A percentile compares a stretch with the other conserved stretches of the same genome.
Evolutionary conservation across 2,113 vertebrate genomes (phyloP).

Genomic region (Dendrocopos noguchii): DNA sequence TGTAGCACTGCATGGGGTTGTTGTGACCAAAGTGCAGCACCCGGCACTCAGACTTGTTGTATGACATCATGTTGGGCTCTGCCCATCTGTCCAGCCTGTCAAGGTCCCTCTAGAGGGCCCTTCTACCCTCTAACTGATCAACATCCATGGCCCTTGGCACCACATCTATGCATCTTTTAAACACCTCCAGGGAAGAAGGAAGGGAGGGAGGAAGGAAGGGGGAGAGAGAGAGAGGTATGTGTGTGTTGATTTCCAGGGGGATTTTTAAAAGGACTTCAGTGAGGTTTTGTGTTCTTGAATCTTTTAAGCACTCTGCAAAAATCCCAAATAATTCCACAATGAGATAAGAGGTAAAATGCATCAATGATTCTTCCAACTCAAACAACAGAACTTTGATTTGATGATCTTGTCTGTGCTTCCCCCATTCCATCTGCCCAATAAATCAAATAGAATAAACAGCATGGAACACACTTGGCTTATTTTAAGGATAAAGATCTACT

Average conservation of each 20-base stretch:
- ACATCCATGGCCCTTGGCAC: too few relatives aligned
- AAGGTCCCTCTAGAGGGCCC: too few relatives aligned
- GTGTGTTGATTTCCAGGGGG: background rate
- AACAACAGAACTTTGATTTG: slow-evolving; percentile 35
- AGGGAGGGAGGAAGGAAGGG: too few relatives aligned
- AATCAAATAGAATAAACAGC: slow-evolving; percentile 49
- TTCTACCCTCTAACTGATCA: too few relatives aligned
- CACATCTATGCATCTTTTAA: too few relatives aligned
- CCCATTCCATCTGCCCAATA: slow-evolving; percentile 56
- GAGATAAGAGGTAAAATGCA: slow-evolving; percentile 16
- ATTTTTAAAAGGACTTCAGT: background rate
- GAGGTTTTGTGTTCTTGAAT: background rate
- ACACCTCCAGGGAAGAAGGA: too few relatives aligned
- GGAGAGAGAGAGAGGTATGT: background rate
- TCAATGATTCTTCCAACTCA: slow-evolving; percentile 42
- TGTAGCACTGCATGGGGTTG: too few relatives aligned
- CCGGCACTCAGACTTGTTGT: too few relatives aligned
- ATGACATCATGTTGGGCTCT: too few relatives aligned
- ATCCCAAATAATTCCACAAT: background rate
- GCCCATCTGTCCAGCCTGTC: too few relatives aligned
- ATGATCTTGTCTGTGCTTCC: slow-evolving; percentile 45
- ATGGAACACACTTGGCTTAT: background rate
- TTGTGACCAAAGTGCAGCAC: too few relatives aligned
- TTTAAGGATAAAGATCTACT: slow-evolving; percentile 48
- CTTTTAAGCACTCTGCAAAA: slow-evolving; percentile 15